These are phyloP conservation scores for Lasioglossum zephyrum DNA, from an alignment of 2,888 invertebrate genomes.

Conservation along the genomic window DNA sequence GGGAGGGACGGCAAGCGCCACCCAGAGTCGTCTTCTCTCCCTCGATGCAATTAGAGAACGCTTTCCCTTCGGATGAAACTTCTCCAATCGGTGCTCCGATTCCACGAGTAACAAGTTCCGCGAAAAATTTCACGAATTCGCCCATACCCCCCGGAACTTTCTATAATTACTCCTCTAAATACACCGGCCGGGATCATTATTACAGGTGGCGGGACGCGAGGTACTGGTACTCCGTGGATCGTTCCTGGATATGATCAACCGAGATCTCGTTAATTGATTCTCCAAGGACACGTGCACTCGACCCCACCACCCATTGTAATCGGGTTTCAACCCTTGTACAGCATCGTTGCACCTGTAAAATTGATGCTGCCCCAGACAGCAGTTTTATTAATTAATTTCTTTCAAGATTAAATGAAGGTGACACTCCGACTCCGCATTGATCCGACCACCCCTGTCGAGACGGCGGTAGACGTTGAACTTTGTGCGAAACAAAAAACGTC, in stretches of 20 bases:
- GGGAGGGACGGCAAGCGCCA: not conserved
- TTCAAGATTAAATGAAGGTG: no score
- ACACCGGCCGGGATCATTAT: not conserved
- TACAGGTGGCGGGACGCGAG: not conserved
- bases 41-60: slow-evolving; percentile 39
- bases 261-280: not conserved
- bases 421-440: no score
- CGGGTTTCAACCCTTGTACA: no score
- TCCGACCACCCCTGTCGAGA: no score
- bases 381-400: no score
- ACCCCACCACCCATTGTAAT: no score
- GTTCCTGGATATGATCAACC: not conserved
- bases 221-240: not conserved
- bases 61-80: slow-evolving; percentile 13
- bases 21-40: slow-evolving; percentile 16
- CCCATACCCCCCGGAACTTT: not conserved
- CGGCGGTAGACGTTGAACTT: no score
- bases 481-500: no score
- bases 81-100: not conserved
- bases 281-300: not conserved
- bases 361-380: no score
- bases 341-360: no score
- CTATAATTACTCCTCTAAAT: slow-evolving; percentile 14
- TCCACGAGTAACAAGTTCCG: slow-evolving; percentile 8
- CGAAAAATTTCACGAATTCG: not conserved